phyloP scores from a whole-genome alignment of 2,888 invertebrate species.

The Tinea semifulvella region DNA sequence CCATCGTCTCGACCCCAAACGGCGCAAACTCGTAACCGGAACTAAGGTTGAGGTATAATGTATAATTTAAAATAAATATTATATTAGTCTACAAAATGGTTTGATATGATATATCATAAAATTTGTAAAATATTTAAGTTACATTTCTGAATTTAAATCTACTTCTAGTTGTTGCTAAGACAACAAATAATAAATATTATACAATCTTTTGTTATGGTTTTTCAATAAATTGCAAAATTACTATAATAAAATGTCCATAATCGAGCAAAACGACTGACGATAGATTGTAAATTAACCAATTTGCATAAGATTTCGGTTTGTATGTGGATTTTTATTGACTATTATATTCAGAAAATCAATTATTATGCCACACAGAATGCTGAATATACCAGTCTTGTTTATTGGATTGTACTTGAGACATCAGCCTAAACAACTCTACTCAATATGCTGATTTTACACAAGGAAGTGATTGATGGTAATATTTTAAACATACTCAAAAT shows the following conservation, averaged over 20 bases:
- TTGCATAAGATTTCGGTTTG: constrained; percentile 43
- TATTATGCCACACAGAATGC: not conserved
- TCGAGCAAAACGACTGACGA: constrained; percentile 35
- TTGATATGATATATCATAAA: not conserved
- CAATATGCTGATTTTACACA: too few relatives aligned
- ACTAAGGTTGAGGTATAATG: too few relatives aligned
- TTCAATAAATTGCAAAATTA: constrained; percentile 7
- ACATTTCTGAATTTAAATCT: not conserved
- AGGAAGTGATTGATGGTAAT: too few relatives aligned
- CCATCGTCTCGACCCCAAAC: too few relatives aligned
- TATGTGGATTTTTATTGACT: constrained; percentile 31
- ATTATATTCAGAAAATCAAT: not conserved
- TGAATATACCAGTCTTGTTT: too few relatives aligned
- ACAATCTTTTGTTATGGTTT: constrained; percentile 2
- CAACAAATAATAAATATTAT: not conserved
- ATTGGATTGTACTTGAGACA: too few relatives aligned
- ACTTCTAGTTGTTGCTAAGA: not conserved
- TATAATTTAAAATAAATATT: too few relatives aligned
- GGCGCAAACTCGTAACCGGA: too few relatives aligned
- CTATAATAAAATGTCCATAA: constrained; percentile 42
- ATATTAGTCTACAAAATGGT: not conserved
- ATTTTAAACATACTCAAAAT: too few relatives aligned
- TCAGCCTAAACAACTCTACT: too few relatives aligned
- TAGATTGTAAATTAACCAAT: constrained; percentile 52
- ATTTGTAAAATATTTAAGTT: not conserved